phyloP scores from a whole-genome alignment of 2,888 invertebrate genomes.

The Seira musarum region DNA sequence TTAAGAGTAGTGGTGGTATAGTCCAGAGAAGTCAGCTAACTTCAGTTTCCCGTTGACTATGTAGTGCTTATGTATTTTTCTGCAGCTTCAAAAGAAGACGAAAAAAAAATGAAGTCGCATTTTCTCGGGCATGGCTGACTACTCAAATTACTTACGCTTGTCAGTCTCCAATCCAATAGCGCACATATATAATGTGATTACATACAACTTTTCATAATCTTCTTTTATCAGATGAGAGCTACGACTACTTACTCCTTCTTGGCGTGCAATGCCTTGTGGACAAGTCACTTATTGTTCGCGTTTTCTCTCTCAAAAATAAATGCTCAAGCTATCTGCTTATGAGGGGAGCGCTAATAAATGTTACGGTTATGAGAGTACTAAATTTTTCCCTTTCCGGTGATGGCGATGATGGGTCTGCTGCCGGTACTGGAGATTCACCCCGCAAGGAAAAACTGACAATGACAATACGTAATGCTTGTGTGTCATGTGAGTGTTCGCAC shows the following conservation, averaged over 20 bases:
- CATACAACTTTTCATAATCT: conserved; percentile 11
- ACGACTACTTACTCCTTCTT: background rate
- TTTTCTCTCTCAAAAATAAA: conserved; percentile 9
- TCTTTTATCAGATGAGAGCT: conserved; percentile 11
- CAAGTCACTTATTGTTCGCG: conserved; percentile 8
- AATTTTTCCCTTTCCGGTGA: background rate
- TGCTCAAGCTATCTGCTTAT: background rate
- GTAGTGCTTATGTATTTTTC: background rate
- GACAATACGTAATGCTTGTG: too few species aligned
- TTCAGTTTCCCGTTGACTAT: background rate
- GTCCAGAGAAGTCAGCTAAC: background rate
- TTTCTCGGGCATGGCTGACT: conserved; percentile 6
- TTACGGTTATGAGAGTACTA: conserved; percentile 7
- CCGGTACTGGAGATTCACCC: too few species aligned
- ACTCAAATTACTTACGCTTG: conserved; percentile 29
- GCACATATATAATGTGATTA: conserved; percentile 42
- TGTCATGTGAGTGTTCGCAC: too few species aligned
- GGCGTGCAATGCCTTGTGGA: background rate
- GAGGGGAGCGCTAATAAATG: background rate
- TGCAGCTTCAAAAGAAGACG: conserved; percentile 2
- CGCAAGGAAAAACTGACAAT: too few species aligned
- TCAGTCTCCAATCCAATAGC: conserved; percentile 13
- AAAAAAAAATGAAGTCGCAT: conserved; percentile 10
- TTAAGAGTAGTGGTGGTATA: too few species aligned
- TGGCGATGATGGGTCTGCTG: too few species aligned